Conservation (phyloP, 1,140 invertebrate species). For the Nephila pilipes region DNA sequence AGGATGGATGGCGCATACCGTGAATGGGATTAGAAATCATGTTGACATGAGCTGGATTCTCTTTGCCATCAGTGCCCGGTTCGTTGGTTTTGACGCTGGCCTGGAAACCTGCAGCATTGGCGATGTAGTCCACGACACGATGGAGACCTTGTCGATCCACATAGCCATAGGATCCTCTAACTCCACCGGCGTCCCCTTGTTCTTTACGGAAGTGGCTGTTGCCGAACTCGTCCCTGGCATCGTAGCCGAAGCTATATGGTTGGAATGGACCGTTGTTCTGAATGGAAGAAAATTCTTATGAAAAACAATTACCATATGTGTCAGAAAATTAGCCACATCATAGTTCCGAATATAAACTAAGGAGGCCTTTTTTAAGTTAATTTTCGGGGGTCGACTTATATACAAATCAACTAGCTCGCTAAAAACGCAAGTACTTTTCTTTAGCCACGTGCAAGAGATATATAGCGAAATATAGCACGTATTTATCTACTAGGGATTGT, state of each 20-base stretch:
- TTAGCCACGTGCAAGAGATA: no score
- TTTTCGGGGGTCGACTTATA: no score
- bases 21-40: constrained; percentile 60
- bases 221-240: constrained; percentile 33
- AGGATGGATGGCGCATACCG: constrained; percentile 13
- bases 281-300: neutral
- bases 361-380: no score
- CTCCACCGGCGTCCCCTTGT: constrained; percentile 61
- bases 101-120: constrained; percentile 77
- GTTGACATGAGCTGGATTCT: constrained; percentile 66
- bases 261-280: neutral
- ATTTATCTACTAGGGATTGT: no score
- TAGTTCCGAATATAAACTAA: no score
- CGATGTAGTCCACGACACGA: constrained; percentile 77
- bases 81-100: constrained; percentile 77
- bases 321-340: no score
- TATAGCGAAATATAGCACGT: no score
- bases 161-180: constrained; percentile 69
- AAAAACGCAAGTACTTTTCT: no score
- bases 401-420: no score
- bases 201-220: constrained; percentile 60
- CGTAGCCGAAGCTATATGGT: constrained; percentile 73
- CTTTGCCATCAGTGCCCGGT: constrained; percentile 72
- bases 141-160: constrained; percentile 61
- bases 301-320: no score